Evolutionary conservation across 2,797 vertebrate species (phyloP), one percentile per base, ranked within the genome.

Genomic region (Momotus momota): DNA sequence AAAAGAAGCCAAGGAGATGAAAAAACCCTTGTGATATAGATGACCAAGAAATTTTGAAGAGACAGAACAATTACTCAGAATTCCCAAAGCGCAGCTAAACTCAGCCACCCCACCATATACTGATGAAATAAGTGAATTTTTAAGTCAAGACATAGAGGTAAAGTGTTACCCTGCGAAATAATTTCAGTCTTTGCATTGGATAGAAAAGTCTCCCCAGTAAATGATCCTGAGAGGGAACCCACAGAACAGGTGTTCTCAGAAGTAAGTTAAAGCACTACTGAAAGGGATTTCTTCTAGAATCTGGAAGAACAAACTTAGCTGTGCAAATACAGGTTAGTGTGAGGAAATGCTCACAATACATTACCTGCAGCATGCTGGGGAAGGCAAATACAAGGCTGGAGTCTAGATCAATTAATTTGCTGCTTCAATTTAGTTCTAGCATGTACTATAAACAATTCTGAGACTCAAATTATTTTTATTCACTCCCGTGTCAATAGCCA

Each of bases 201-300:
- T 27, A 65, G 20, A 35, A 40, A 51, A 19, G 16, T n/a, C 43
- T 60, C 19, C 35, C 21, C 22, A 49, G 9, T 7, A 64, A 51
- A 13, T 0, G 0, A 3, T 55, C 69, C 40, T 48, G 26, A 16
- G 15, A 41, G 5, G 15, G 35, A 84, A 78, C 26, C 65, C 10
- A 61, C 7, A 81, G 23, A 78, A 43, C 3, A 43, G 7, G 7
- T 10, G 20, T 46, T 12, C 26, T 45, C 12, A 66, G 65, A 41
- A 21, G 35, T 8, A 73, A 81, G 6, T 2, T 10, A 16, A 69
- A 43, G 26, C 10, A 61, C 17, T 35, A 21, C 9, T 31, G 13
- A 67, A 41, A 0, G 0, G 18, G 11, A 52, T 52, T 65, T 46
- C 31, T 74, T 55, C 33, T 70, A 57, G 51, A 78, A 81, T 18